Percentiles rank a stretch among this genome's conserved stretches.
Conservation (phyloP, 2,113 vertebrate species). For the Corydoras maculifer region DNA sequence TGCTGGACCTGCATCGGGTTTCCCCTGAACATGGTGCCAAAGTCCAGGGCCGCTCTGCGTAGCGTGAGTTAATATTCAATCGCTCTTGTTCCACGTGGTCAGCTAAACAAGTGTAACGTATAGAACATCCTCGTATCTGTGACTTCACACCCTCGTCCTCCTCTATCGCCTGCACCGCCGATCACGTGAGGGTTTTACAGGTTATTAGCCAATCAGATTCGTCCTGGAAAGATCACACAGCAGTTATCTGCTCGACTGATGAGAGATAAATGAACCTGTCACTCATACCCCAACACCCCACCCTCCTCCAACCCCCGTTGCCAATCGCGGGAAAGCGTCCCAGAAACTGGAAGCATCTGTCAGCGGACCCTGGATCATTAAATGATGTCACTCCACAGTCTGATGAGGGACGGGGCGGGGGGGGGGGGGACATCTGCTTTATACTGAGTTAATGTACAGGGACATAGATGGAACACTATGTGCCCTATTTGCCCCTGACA, state of each 20-base stretch:
- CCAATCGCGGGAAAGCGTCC: constrained; percentile 4
- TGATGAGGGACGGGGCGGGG: constrained; percentile 3
- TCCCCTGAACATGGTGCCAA: not conserved
- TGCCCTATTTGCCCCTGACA: no score
- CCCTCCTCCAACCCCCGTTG: no score
- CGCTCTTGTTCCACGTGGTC: not conserved
- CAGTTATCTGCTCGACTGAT: not conserved
- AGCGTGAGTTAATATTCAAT: not conserved
- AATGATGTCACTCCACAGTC: constrained; percentile 26
- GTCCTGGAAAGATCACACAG: not conserved
- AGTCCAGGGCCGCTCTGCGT: not conserved
- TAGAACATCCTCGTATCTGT: constrained; percentile 1
- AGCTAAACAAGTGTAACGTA: constrained; percentile 1
- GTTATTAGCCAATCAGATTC: no score
- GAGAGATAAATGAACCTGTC: not conserved
- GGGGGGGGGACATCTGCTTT: constrained; percentile 25
- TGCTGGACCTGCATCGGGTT: not conserved
- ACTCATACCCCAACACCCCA: not conserved
- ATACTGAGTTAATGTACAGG: not conserved
- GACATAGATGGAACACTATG: no score
- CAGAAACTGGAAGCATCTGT: not conserved
- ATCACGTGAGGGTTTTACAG: not conserved
- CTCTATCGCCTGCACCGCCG: not conserved
- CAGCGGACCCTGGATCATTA: constrained; percentile 7
- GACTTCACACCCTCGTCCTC: not conserved